These are phyloP conservation scores for Tridacna gigas DNA, from an alignment of 2,888 invertebrate species.

Conservation along the genomic window DNA sequence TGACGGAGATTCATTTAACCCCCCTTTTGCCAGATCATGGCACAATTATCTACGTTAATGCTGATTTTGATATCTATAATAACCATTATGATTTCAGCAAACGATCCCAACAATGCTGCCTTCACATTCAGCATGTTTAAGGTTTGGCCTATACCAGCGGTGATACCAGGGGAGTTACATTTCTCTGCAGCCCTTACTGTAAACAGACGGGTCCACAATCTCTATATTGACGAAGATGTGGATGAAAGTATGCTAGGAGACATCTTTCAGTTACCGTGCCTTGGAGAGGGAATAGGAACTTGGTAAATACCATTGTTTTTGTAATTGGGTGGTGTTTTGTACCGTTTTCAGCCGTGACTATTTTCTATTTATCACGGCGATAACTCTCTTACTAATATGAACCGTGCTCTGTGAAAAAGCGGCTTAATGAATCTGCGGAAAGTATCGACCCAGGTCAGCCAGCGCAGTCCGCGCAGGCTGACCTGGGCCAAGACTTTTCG, in stretches of 20 bases:
- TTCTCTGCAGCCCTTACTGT: constrained; percentile 40
- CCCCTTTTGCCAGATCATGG: too few relatives aligned
- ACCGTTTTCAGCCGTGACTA: neutral
- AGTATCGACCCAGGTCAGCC: too few relatives aligned
- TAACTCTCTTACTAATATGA: too few relatives aligned
- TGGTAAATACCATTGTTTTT: constrained; percentile 8
- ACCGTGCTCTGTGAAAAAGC: too few relatives aligned
- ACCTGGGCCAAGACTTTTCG: too few relatives aligned
- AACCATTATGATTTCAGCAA: constrained; percentile 15
- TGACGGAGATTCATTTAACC: too few relatives aligned
- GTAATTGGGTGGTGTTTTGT: neutral
- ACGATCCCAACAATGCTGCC: constrained; percentile 16
- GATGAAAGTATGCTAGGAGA: neutral
- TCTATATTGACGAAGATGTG: constrained; percentile 37
- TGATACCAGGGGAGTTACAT: constrained; percentile 40
- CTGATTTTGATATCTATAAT: too few relatives aligned
- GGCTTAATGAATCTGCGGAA: too few relatives aligned
- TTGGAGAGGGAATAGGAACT: constrained; percentile 35
- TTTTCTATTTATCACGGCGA: neutral
- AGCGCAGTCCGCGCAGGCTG: too few relatives aligned
- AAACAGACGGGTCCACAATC: constrained; percentile 31
- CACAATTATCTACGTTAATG: too few relatives aligned
- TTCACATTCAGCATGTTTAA: constrained; percentile 31
- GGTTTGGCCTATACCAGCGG: constrained; percentile 33
- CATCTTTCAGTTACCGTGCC: constrained; percentile 30